Base-by-base conservation (phyloP, 1,140 invertebrate genomes). In the Hydropsyche tenuis region DNA sequence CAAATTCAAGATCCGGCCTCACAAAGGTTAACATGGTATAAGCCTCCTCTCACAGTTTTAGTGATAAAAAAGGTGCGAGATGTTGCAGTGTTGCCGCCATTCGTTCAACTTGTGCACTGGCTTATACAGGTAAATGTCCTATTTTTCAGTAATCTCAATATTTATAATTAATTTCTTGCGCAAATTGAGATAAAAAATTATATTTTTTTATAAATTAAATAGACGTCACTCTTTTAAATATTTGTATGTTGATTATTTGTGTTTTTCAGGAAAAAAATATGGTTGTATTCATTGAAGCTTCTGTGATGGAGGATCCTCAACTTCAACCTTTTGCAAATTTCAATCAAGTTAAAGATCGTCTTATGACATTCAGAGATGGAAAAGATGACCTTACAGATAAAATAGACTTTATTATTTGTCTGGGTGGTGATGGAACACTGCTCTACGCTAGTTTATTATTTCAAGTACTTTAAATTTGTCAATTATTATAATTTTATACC, bases 31-130 rank as follows among this genome's bases (percentile, higher is more conserved):
- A 97, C 94, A 12, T 99, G 97, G 97, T 94, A 96, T 88, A 98
- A 97, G 83, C 93, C 95, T 37, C 96, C 96, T 0, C 87, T 97
- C 22, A 95, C 94, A 1, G 96, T 98, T 72, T 88, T 99, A 69
- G 95, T 99, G 45, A 96, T 98, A 81, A 98, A 98, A 83, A 98
- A 99, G 82, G 92, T 96, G 27, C 90, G 94, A 81, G 97, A 98
- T 85, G 91, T 91, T 0, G 90, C 91, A 18, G 94, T 98, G 14
- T 85, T 97, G 45, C 88, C 90, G 60, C 95, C 96, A 0, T 99
- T 98, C 83, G 92, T 96, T 27, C 92, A 97, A 78, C 89, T 98
- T n/a, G 93, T 98, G 9, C 90, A 91, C 80, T 98, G 96, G 96
- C 88, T 98, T 30, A 92, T 97, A 78, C 88, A 93, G 88, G 95